Conservation (phyloP, 2,797 vertebrate genomes). For the Perodicticus potto region DNA sequence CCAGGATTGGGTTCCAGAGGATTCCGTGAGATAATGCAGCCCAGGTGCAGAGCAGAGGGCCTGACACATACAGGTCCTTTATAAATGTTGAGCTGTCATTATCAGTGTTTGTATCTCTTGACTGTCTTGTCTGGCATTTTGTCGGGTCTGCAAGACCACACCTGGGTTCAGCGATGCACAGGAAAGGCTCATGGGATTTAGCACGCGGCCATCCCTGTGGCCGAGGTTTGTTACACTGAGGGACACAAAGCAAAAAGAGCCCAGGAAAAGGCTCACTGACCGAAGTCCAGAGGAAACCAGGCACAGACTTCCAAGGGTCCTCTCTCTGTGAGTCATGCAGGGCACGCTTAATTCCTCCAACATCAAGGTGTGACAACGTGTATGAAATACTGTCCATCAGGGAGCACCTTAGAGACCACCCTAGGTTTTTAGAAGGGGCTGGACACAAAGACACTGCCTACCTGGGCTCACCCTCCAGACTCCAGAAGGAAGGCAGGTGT, state of each 20-base stretch:
- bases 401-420: neutral
- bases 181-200: neutral
- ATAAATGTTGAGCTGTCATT: neutral
- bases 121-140: neutral
- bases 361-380: neutral
- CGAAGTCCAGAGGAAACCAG: neutral
- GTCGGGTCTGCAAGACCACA: neutral
- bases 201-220: neutral
- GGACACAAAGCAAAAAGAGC: neutral
- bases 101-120: neutral
- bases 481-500: neutral
- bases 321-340: accelerated
- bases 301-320: neutral
- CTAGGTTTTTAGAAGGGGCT: neutral
- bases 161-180: neutral
- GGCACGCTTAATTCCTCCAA: neutral
- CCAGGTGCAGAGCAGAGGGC: neutral
- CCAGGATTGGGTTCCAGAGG: neutral
- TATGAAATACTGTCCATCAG: no score
- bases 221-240: neutral
- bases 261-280: neutral
- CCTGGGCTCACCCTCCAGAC: neutral
- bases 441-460: neutral
- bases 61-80: neutral
- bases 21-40: neutral